Percentiles rank a stretch among this genome's conserved stretches.
phyloP scores from a whole-genome alignment of 1,140 invertebrate genomes.

The Bombus confusus region DNA sequence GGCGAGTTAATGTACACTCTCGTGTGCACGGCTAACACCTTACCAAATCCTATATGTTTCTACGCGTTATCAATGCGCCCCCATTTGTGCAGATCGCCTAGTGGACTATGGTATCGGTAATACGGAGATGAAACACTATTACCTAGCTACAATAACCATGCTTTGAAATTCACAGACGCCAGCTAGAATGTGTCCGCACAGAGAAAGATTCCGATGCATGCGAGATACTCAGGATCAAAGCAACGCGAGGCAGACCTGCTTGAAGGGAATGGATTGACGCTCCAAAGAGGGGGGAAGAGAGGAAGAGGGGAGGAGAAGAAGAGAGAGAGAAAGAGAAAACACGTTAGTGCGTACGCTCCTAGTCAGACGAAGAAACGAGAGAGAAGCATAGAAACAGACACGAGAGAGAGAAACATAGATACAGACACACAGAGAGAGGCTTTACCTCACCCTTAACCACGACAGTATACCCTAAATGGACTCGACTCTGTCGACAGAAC shows the following conservation, averaged over 20 bases:
- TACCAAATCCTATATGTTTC: constrained; percentile 1
- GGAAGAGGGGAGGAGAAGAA: neutral
- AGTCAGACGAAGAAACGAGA: constrained; percentile 8
- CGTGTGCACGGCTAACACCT: neutral
- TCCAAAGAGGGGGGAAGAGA: neutral
- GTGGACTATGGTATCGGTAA: constrained; percentile 31
- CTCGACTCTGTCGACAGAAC: constrained; percentile 35
- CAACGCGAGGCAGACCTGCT: constrained; percentile 15
- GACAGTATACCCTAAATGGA: constrained; percentile 60
- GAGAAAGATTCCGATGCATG: constrained; percentile 47
- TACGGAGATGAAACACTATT: constrained; percentile 43
- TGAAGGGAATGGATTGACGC: constrained; percentile 10
- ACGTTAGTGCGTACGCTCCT: neutral
- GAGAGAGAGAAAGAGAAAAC: neutral
- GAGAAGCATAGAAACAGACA: neutral
- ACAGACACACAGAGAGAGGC: neutral
- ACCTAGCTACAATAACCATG: constrained; percentile 21
- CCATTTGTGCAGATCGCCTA: neutral
- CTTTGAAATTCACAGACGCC: constrained; percentile 44
- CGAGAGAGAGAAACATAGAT: neutral
- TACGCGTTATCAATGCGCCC: neutral
- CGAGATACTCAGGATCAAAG: constrained; percentile 46
- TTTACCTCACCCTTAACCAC: constrained; percentile 18
- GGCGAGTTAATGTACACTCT: neutral
- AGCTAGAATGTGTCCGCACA: constrained; percentile 5